Percentiles rank a stretch among this genome's conserved stretches.
Evolutionary conservation across 1,140 invertebrate genomes (phyloP).

Genomic region (Cheumatopsyche charites): DNA sequence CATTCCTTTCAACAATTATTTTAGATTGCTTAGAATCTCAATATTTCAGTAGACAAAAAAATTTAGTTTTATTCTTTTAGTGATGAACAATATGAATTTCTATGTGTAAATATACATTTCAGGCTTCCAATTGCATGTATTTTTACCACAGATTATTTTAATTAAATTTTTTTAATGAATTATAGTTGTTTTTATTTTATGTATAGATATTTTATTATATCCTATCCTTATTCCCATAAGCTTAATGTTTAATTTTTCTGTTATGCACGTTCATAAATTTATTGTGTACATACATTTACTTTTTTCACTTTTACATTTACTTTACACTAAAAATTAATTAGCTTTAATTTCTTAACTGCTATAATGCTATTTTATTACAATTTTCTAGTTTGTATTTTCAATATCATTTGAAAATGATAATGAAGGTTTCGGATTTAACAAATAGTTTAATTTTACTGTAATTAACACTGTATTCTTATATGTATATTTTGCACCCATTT

Average conservation of each 20-base stretch:
- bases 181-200: conserved; percentile 43
- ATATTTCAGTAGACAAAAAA: not conserved
- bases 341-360: not conserved
- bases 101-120: conserved; percentile 12
- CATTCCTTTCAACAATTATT: too few species aligned
- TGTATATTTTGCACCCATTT: conserved; percentile 3
- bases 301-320: not conserved
- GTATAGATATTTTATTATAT: not conserved
- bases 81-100: not conserved
- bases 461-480: not conserved
- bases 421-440: not conserved
- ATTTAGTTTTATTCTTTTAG: not conserved
- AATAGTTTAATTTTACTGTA: not conserved
- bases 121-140: conserved; percentile 42
- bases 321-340: not conserved
- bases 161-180: conserved; percentile 46
- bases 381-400: not conserved
- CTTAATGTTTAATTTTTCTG: conserved; percentile 17
- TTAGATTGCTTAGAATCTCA: too few species aligned
- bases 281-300: conserved; percentile 9
- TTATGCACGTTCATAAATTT: not conserved
- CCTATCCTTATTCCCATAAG: conserved; percentile 20
- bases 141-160: conserved; percentile 42
- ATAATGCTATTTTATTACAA: not conserved
- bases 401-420: not conserved